phyloP scores from a whole-genome alignment of 23 tunicate species.

The Botrylloides violaceus region DNA sequence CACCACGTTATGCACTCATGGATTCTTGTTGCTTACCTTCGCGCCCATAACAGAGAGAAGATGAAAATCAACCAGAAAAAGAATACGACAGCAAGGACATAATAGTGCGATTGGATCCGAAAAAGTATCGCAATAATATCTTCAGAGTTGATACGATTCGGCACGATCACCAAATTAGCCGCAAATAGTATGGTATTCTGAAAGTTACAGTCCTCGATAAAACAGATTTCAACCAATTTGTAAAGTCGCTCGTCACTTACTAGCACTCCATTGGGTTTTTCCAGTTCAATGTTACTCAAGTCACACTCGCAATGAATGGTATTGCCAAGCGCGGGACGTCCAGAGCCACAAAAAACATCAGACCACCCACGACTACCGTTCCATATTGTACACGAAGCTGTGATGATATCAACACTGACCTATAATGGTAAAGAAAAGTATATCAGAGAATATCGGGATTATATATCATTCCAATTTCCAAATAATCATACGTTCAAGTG shows the following conservation, averaged over 20 bases:
- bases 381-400: constrained; percentile 43
- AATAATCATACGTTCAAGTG: constrained; percentile 24
- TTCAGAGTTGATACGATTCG: constrained; percentile 37
- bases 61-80: constrained; percentile 44
- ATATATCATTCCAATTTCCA: not conserved
- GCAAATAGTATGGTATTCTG: constrained; percentile 54
- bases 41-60: constrained; percentile 42
- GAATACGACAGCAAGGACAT: constrained; percentile 11
- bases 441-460: not conserved
- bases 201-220: too few species aligned
- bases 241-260: too few species aligned
- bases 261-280: not conserved
- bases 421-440: not conserved
- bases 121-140: constrained; percentile 16
- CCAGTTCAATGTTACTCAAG: not conserved
- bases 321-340: constrained; percentile 11
- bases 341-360: constrained; percentile 11
- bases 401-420: not conserved
- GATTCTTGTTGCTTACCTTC: constrained; percentile 26
- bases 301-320: constrained; percentile 30
- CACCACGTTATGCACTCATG: not conserved
- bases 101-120: constrained; percentile 21
- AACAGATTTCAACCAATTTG: too few species aligned
- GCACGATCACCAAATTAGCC: constrained; percentile 40
- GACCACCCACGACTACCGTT: constrained; percentile 18